Evolutionary conservation across 2,888 invertebrate species (phyloP).

Genomic region (Pseudococcus jackbeardsleyi): DNA sequence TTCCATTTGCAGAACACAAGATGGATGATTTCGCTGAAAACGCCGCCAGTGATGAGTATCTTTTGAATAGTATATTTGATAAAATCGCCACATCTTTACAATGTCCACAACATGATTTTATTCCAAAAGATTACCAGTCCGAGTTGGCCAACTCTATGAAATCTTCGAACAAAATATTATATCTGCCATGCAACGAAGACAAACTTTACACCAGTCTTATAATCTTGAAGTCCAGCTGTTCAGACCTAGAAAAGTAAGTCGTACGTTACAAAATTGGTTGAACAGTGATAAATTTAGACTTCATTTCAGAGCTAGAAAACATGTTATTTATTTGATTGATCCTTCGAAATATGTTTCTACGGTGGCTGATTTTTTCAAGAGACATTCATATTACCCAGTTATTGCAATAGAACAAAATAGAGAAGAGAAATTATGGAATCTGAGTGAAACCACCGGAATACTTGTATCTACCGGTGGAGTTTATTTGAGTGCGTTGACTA

Average conservation of each 20-base stretch:
- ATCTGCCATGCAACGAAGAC: constrained; percentile 22
- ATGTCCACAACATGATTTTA: constrained; percentile 43
- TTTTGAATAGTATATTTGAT: not conserved
- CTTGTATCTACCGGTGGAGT: not conserved
- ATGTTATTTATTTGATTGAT: constrained; percentile 35
- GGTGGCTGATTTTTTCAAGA: not conserved
- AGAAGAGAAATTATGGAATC: not conserved
- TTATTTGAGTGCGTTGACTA: not conserved
- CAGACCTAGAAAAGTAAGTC: not conserved
- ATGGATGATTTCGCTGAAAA: not conserved
- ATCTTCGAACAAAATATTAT: constrained; percentile 6
- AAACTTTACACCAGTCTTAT: constrained; percentile 2
- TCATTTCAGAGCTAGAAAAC: not conserved
- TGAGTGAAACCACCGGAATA: not conserved
- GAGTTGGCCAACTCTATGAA: constrained; percentile 14
- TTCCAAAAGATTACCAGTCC: constrained; percentile 21
- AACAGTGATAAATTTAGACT: not conserved
- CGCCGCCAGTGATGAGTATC: not conserved
- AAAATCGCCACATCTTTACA: not conserved
- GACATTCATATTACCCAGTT: not conserved
- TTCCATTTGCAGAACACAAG: not conserved
- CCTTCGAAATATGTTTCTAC: not conserved
- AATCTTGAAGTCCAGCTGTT: not conserved
- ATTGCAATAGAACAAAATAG: not conserved
- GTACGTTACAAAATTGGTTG: not conserved